Base-by-base conservation (phyloP, 1,140 invertebrate genomes). In the Trialeurodes vaporariorum region DNA sequence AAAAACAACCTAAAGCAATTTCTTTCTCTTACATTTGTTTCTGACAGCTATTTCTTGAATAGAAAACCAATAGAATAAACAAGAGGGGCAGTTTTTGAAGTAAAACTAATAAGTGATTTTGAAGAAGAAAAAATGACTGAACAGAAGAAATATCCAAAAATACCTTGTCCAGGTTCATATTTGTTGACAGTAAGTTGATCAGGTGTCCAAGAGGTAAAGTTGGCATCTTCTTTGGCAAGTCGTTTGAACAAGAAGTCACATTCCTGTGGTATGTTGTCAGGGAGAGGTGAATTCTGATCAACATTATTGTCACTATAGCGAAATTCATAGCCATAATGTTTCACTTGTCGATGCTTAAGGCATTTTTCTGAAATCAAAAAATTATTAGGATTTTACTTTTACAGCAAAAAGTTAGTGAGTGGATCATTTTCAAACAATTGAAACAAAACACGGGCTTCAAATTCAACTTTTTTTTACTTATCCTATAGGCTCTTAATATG, bases 271-370 rank as follows among this genome's bases (percentile, higher is more conserved):
- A 98, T 88, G 22, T 81, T 77, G 59, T 85, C 79, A 23, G 76
- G 59, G 40, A 94, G 79, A 1, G 89, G 88, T 59, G 82, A 78
- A 65, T 85, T 77, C 65, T 85, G 81, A 78, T 96, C 87, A 2
- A 98, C 89, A 80, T 90, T 89, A 79, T 98, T 98, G 26, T 81
- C 88, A 27, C 86, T 86, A 81, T 98, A 98, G 67, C 86, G 80
- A 78, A 98, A 98, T 76, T 94, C 91, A 79, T 89, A 98, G 0
- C 96, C 96, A 84, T 86, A 98, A 81, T 98, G 96, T 76, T 88
- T 90, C 0, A 97, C 95, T 80, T 84, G 82, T 61, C 95, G 80
- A 74, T 97, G 87, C 78, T 96, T 98, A 67, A 97, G 77, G 49
- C 73, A 25, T 25, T 68, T 65, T 34, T 61, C 25, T 68, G 63